Base-by-base conservation (phyloP, 2,797 vertebrate species). In the Propithecus perrieri region DNA sequence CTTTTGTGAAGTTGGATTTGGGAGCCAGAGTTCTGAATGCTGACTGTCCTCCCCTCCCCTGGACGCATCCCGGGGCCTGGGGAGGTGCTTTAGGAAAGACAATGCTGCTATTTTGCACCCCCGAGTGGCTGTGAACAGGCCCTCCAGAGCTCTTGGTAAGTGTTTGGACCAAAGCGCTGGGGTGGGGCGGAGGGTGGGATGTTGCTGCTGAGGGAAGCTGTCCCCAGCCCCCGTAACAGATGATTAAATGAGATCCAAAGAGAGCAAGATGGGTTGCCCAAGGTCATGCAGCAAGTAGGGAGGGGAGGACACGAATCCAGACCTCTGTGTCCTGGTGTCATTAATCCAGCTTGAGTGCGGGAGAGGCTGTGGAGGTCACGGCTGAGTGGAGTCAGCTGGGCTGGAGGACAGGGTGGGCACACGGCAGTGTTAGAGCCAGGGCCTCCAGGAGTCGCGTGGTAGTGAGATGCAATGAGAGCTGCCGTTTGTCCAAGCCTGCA, bases 91-190 rank as follows among this genome's bases (percentile, higher is more conserved):
- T 75, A 35, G 18, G 95, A 88, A 88, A 79, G 48, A 93, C 89
- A 97, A 96, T 97, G 98, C 98, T 98, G 98, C 98, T 98, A 98
- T 94, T 96, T 86, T 94, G 84, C 94, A 96, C 38, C n/a, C 88
- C 43, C 33, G 84, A 74, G 79, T 50, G 61, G 93, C 96, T 97
- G 63, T 87, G 93, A 95, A 96, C 59, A 35, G 57, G 83, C 85
- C 80, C 85, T 93, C 65, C 90, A 59, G 89, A 96, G 55, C 30
- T 91, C 94, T 94, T 6, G 61, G 91, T 69, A 83, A 81, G 83
- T 55, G 86, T 95, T 88, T 72, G 22, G 1, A 75, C 95, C 94
- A 83, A 96, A 93, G 55, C 11, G 0, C 46, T 53, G 28, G 65
- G n/a, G 30, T 38, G 28, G 65, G 26, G 33, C 28, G 3, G 18